Base-by-base conservation (phyloP, 2,113 vertebrate genomes). In the Daubentonia madagascariensis region DNA sequence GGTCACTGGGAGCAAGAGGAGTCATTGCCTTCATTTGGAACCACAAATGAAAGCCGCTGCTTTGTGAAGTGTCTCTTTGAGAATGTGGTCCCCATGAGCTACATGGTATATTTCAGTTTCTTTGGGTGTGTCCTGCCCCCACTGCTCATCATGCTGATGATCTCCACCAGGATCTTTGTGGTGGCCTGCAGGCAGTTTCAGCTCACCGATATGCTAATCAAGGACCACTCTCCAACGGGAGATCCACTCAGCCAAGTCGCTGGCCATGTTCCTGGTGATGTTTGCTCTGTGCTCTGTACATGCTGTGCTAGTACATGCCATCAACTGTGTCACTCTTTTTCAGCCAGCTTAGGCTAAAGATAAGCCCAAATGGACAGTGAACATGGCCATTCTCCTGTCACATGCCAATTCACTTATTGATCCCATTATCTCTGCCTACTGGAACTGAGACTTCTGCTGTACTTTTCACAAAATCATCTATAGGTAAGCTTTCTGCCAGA, bases 71-170 rank as follows among this genome's bases (percentile, higher is more conserved):
- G 99, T 93, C 98, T 98, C 68, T 99, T 99, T 70, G 99, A 99
- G 98, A 99, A 98, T 0, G 99, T 99, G 98, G 99, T 99, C 61
- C 99, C 99, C 95, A 99, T 99, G 99, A 98, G 99, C 96, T 99
- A 99, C 99, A 99, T 99, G 99, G 99, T 99, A 18, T 99, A 99
- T 98, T 99, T 99, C 97, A 99, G 99, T 84, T 99, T 99, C 98
- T 99, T 99, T 0, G 99, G 99, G 35, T 99, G 99, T 1, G 99
- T 99, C 93, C 99, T 99, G 93, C 98, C 99, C 3, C 99, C 99
- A 0, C 99, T 99, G 28, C 90, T 99, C 86, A 99, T 99, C 96
- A 99, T 99, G 99, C 97, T 99, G 98, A 99, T 98, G 50, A 99
- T 99, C 98, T 99, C 99, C 97, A n/a, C 99, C 95, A 99, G 99